Evolutionary conservation across 2,888 invertebrate species (phyloP), one percentile per base, ranked within the genome.

Genomic region (Willowsia nigromaculata): DNA sequence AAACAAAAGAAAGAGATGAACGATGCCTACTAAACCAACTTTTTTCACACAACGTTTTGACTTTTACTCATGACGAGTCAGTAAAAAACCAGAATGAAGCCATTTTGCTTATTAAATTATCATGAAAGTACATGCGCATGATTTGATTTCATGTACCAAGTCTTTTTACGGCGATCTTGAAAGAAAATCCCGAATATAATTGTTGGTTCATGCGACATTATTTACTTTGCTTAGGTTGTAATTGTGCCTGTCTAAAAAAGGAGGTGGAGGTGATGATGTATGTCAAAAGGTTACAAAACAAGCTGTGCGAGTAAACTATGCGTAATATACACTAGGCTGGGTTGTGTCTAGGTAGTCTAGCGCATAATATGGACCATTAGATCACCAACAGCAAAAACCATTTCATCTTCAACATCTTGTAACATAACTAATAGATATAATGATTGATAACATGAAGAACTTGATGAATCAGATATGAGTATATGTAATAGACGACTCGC

Each of bases 281-380:
- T 88, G 88, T 88, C 88, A 88, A 88, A 88, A 88, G 88, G 88
- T 88, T 88, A 88, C 47, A 83, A 87, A 88, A 88, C 88, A 50
- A 83, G 88, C 68, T 50, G n/a, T 37, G 25, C 18, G n/a, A n/a
- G n/a, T n/a, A n/a, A n/a, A n/a, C n/a, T n/a, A n/a, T n/a, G n/a
- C n/a, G n/a, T n/a, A n/a, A n/a, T n/a, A n/a, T n/a, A n/a, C n/a
- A n/a, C n/a, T n/a, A n/a, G 37, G 50, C 74, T 74, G 25, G 25
- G 62, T 40, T 37, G 22, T 40, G 25, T 11, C 5, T 76, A 33
- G 13, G 76, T 76, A 76, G 50, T 15, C 2, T 7, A 7, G 18
- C 18, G 40, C 37, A 2, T 18, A 27, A 53, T 50, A 33, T 33
- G 33, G 65, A 33, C 65, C 65, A 65, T 65, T 65, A n/a, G 65